Evolutionary conservation across 2,888 invertebrate genomes (phyloP).

Genomic region (Lochmaea capreae): DNA sequence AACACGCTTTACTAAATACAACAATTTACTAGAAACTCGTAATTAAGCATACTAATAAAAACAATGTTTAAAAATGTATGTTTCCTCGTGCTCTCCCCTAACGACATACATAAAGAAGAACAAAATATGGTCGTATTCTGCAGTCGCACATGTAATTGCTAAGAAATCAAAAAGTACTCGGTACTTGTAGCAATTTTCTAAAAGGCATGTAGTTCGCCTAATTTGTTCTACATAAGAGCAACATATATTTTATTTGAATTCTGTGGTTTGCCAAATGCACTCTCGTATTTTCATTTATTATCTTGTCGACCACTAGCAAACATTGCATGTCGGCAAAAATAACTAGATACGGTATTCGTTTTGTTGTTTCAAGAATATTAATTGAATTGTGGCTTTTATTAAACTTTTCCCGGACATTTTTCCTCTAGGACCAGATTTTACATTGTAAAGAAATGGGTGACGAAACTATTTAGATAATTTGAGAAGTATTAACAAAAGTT

Average conservation of each 20-base stretch:
- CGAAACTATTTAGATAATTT: no score
- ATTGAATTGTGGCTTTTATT: no score
- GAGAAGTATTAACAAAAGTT: no score
- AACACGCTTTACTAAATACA: no score
- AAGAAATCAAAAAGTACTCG: slow-evolving; percentile 39
- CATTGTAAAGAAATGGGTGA: no score
- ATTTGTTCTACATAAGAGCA: slow-evolving; percentile 26
- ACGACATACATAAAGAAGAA: slow-evolving; percentile 13
- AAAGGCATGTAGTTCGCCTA: slow-evolving; percentile 39
- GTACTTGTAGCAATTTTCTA: slow-evolving; percentile 42
- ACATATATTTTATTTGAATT: slow-evolving; percentile 19
- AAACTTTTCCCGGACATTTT: no score
- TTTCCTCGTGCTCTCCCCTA: background rate
- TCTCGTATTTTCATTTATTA: slow-evolving; percentile 4
- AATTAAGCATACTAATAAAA: no score
- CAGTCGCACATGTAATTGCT: slow-evolving; percentile 28
- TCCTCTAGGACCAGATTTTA: no score
- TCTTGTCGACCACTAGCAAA: background rate
- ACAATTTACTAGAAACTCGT: no score
- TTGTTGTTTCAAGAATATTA: no score
- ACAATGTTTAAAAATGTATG: no score
- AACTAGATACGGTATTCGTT: background rate
- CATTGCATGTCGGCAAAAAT: background rate
- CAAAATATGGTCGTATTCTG: slow-evolving; percentile 22
- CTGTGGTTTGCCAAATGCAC: slow-evolving; percentile 17